phyloP scores from a whole-genome alignment of 2,888 invertebrate genomes.

The Hyposoter dolosus region DNA sequence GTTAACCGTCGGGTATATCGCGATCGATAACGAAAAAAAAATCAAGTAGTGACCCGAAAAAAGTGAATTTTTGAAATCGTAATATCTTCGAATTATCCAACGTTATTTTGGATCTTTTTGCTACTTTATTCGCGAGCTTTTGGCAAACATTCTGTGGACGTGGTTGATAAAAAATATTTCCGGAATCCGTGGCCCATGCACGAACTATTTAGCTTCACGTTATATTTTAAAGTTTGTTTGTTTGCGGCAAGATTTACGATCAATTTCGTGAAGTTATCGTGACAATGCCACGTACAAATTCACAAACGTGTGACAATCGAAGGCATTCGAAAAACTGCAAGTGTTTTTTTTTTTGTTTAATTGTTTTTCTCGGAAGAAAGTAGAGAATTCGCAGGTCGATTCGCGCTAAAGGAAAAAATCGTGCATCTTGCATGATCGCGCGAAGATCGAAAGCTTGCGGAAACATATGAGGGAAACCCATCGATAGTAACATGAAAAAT shows the following conservation, averaged over 20 bases:
- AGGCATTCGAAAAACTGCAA: not conserved
- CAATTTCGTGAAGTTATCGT: not conserved
- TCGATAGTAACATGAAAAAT: not conserved
- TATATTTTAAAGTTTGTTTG: not conserved
- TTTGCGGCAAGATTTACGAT: not conserved
- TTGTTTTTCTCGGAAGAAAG: not conserved
- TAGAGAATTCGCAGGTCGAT: not conserved
- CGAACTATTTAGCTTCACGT: not conserved
- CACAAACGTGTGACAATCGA: not conserved
- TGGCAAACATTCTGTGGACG: not conserved
- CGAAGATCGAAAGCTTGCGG: not conserved
- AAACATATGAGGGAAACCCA: not conserved
- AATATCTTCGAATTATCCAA: not conserved
- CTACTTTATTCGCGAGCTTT: not conserved
- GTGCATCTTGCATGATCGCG: not conserved
- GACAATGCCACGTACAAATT: not conserved
- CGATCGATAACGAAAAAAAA: conserved; percentile 26
- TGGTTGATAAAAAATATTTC: not conserved
- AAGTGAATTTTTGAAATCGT: not conserved
- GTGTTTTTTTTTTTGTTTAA: not conserved
- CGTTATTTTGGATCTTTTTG: not conserved
- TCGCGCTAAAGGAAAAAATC: not conserved
- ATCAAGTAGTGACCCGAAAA: not conserved
- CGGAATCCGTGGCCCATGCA: not conserved
- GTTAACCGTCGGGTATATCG: conserved; percentile 57